These are phyloP conservation scores for Speoplatyrhinus poulsoni DNA, from an alignment of 2,113 vertebrate genomes.

Conservation along the genomic window DNA sequence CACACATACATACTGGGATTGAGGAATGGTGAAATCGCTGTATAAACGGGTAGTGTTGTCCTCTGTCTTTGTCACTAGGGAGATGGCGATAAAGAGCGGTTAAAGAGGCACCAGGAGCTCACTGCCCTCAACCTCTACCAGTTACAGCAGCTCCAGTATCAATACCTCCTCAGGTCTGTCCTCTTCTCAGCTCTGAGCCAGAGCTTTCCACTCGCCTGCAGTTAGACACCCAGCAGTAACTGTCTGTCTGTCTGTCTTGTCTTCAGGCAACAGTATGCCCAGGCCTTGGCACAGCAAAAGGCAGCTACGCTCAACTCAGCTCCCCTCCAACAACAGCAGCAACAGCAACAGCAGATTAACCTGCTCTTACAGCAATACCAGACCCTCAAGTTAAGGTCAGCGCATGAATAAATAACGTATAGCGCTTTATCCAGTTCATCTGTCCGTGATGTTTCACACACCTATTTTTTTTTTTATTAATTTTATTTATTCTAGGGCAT, in stretches of 20 bases:
- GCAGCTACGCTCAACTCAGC: constrained; percentile 85
- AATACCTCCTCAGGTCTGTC: constrained; percentile 92
- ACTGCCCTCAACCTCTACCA: constrained; percentile 94
- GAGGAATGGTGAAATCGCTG: too few species aligned
- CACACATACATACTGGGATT: too few species aligned
- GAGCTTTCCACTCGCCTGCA: neutral
- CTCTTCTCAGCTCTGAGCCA: neutral
- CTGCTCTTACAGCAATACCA: constrained; percentile 93
- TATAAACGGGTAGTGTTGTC: too few species aligned
- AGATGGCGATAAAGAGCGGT: constrained; percentile 90
- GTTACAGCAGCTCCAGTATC: constrained; percentile 91
- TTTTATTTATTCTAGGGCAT: constrained; percentile 76
- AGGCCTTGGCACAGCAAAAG: constrained; percentile 93
- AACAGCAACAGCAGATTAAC: constrained; percentile 93
- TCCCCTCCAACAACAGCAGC: constrained; percentile 87
- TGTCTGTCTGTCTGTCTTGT: neutral
- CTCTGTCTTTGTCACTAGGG: constrained; percentile 69
- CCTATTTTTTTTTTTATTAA: neutral
- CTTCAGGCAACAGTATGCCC: constrained; percentile 92
- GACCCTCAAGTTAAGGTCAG: constrained; percentile 91
- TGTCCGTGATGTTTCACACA: neutral
- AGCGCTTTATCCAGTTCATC: constrained; percentile 58
- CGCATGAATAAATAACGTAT: neutral
- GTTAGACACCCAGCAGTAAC: neutral
- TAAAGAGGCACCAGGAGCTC: constrained; percentile 92